Evolutionary conservation across 2,888 invertebrate species (phyloP).

Genomic region (Saturnia pavonia): DNA sequence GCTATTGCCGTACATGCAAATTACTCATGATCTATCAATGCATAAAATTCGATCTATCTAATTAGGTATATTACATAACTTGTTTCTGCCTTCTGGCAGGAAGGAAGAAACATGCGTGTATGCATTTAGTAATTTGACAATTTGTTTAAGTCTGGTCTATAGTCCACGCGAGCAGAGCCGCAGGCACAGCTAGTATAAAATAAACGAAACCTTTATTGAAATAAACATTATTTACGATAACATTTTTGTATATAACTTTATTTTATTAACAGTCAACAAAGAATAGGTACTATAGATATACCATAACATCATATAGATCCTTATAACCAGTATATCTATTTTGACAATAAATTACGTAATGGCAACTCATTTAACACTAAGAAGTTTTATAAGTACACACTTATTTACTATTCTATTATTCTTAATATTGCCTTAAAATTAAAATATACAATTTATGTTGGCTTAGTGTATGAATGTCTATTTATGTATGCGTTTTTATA

Average conservation of each 20-base stretch:
- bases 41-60: no score
- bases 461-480: conserved; percentile 56
- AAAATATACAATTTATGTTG: conserved; percentile 33
- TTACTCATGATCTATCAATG: no score
- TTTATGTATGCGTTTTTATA: conserved; percentile 63
- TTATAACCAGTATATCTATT: not conserved
- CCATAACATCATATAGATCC: no score
- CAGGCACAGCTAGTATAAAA: no score
- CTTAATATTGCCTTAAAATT: not conserved
- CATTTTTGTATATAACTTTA: not conserved
- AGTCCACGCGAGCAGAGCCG: no score
- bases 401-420: not conserved
- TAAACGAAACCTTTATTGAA: not conserved
- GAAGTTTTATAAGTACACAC: not conserved
- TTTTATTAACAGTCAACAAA: not conserved
- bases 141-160: no score
- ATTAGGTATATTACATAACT: no score
- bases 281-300: not conserved
- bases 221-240: not conserved
- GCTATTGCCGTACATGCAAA: no score
- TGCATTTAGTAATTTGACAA: no score
- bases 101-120: no score
- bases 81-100: no score
- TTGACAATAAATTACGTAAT: not conserved
- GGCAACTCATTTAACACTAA: not conserved